Conservation (phyloP, 2,888 invertebrate genomes). For the Trichogramma dendrolimi region DNA sequence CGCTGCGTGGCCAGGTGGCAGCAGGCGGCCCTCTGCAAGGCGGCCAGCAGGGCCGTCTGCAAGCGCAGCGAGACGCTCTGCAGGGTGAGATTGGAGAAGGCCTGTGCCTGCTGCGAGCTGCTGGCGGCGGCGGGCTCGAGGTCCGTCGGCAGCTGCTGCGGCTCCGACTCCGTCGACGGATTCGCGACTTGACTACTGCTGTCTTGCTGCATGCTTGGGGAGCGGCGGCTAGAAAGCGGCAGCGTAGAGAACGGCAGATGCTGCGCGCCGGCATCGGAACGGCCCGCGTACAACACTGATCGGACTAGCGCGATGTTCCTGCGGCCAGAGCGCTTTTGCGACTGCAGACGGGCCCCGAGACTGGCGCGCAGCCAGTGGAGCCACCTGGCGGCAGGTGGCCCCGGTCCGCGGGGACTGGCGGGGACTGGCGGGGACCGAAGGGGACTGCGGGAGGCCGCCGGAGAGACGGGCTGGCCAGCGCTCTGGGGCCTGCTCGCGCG, state of each 20-base stretch:
- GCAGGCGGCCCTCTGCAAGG: conserved; percentile 78
- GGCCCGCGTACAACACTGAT: conserved; percentile 10
- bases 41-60: conserved; percentile 81
- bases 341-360: conserved; percentile 60
- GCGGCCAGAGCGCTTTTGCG: conserved; percentile 63
- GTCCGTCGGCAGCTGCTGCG: conserved; percentile 28
- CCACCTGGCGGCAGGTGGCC: conserved; percentile 56
- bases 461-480: background rate
- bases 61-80: conserved; percentile 76
- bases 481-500: background rate
- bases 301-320: conserved; percentile 57
- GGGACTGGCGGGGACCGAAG: conserved; percentile 18
- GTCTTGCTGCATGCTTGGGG: background rate
- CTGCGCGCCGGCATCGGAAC: conserved; percentile 25
- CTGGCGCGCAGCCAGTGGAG: conserved; percentile 62
- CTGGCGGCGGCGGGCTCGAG: conserved; percentile 34
- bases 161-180: conserved; percentile 11
- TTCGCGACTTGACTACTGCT: background rate
- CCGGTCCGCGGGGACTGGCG: conserved; percentile 52
- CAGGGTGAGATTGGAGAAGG: conserved; percentile 46
- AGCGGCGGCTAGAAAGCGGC: too few relatives aligned
- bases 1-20: conserved; percentile 78
- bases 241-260: background rate
- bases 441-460: background rate
- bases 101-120: conserved; percentile 26